phyloP scores from a whole-genome alignment of 2,113 vertebrate species.

The Amia ocellicauda region DNA sequence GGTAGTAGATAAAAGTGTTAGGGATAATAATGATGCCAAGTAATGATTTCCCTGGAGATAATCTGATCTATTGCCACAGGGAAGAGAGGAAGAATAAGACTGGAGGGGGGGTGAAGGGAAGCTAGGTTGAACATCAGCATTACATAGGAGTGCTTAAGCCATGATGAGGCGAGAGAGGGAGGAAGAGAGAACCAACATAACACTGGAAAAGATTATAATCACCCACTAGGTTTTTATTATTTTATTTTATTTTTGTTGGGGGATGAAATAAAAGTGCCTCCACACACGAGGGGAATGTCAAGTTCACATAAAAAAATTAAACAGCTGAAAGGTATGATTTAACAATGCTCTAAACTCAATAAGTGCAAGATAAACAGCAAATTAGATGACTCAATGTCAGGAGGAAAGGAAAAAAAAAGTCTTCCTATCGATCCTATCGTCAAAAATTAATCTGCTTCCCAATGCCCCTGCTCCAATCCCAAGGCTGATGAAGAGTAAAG shows the following conservation, averaged over 20 bases:
- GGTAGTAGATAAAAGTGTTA: constrained; percentile 84
- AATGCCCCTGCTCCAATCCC: constrained; percentile 75
- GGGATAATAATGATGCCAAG: constrained; percentile 92
- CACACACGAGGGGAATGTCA: constrained; percentile 73
- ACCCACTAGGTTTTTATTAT: constrained; percentile 39
- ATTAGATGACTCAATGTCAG: constrained; percentile 84
- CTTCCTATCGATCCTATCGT: constrained; percentile 81
- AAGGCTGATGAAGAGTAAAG: constrained; percentile 74
- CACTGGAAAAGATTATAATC: constrained; percentile 40
- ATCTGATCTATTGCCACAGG: constrained; percentile 90
- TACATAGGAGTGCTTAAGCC: too few species aligned
- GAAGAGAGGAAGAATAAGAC: constrained; percentile 69
- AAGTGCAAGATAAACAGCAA: constrained; percentile 89
- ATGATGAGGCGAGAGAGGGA: constrained; percentile 1
- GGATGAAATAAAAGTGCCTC: constrained; percentile 54
- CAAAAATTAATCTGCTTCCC: constrained; percentile 86
- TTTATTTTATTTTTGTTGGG: constrained; percentile 9
- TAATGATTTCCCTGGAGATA: constrained; percentile 96
- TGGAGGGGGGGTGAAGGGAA: constrained; percentile 32
- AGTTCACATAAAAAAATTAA: constrained; percentile 79
- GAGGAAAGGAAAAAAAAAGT: constrained; percentile 63
- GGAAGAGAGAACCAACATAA: constrained; percentile 42
- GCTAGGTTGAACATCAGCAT: neutral
- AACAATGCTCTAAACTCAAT: constrained; percentile 89
- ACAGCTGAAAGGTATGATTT: constrained; percentile 92